phyloP scores from a whole-genome alignment of 2,113 vertebrate species.

The Eublepharis macularius region DNA sequence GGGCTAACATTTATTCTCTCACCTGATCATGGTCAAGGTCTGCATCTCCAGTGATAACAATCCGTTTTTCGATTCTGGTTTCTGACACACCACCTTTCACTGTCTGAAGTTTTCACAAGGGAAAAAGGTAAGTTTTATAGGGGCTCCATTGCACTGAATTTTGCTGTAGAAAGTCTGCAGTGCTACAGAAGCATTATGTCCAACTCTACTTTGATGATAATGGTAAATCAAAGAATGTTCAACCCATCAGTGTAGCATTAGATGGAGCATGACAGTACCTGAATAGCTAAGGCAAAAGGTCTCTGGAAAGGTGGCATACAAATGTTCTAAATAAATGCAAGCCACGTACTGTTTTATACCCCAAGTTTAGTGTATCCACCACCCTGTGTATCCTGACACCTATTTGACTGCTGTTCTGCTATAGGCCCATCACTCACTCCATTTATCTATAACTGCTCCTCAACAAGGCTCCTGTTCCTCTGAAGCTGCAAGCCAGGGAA shows the following conservation, averaged over 20 bases:
- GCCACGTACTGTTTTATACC: neutral
- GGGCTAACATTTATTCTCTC: slow-evolving; percentile 35
- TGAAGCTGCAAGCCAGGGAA: neutral
- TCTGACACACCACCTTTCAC: slow-evolving; percentile 96
- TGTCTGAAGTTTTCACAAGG: slow-evolving; percentile 70
- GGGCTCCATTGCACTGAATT: neutral
- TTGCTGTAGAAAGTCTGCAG: neutral
- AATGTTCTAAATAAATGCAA: neutral
- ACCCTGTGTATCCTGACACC: neutral
- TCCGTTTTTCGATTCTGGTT: slow-evolving; percentile 98
- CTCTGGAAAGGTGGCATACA: neutral
- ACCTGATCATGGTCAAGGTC: slow-evolving; percentile 98
- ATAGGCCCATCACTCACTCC: neutral
- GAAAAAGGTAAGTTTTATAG: neutral
- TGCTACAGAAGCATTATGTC: neutral
- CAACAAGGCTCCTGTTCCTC: neutral
- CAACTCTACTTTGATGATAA: neutral
- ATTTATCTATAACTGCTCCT: neutral
- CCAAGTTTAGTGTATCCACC: neutral
- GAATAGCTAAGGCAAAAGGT: neutral
- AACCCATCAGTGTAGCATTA: neutral
- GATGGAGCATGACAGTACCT: neutral
- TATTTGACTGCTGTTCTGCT: neutral
- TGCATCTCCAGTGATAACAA: slow-evolving; percentile 96
- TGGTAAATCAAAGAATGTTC: neutral